Percentiles rank a stretch among this genome's conserved stretches.
These are phyloP conservation scores for Halcyon senegalensis DNA, from an alignment of 2,113 vertebrate genomes.

Conservation along the genomic window DNA sequence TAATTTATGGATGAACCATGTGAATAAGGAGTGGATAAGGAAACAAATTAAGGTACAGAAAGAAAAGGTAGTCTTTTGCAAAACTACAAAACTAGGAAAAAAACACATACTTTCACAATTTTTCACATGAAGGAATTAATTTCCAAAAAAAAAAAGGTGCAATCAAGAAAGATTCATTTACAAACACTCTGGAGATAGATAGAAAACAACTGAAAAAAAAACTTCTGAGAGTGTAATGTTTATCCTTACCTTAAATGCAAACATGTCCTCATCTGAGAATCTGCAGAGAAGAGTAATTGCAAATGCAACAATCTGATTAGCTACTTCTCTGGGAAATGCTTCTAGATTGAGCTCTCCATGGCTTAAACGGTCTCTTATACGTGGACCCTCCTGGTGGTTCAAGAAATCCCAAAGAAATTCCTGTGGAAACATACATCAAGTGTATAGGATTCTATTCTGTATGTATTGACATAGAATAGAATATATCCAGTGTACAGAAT, in stretches of 20 bases:
- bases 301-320: conserved; percentile 74
- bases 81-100: not conserved
- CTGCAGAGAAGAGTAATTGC: conserved; percentile 68
- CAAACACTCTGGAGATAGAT: not conserved
- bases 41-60: not conserved
- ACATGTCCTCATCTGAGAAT: not conserved
- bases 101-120: not conserved
- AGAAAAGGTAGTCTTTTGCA: not conserved
- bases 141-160: not conserved
- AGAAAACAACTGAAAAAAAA: not conserved
- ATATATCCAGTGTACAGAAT: not conserved
- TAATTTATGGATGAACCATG: not conserved
- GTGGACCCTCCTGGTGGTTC: conserved; percentile 81
- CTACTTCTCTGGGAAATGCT: conserved; percentile 66
- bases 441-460: not conserved
- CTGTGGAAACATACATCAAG: conserved; percentile 42
- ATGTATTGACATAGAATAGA: not conserved
- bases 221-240: not conserved
- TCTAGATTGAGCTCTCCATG: conserved; percentile 75
- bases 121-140: not conserved
- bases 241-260: conserved; percentile 52
- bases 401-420: conserved; percentile 84
- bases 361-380: conserved; percentile 79
- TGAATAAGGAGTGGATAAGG: not conserved
- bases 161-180: not conserved